These are phyloP conservation scores for Limnephilus auricula DNA, from an alignment of 2,888 invertebrate genomes.

Conservation along the genomic window DNA sequence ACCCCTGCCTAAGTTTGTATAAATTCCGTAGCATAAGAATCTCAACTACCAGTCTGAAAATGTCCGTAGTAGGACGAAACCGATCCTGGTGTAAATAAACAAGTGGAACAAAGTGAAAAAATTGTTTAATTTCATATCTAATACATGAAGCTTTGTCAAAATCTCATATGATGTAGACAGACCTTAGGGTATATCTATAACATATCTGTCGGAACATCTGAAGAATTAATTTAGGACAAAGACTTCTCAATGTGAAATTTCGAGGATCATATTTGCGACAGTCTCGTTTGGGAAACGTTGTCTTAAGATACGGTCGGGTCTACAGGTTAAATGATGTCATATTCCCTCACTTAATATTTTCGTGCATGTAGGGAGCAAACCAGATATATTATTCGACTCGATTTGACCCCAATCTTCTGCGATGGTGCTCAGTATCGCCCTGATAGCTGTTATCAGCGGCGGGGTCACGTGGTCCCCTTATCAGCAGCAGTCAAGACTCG, in stretches of 20 bases:
- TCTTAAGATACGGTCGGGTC: neutral
- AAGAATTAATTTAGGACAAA: neutral
- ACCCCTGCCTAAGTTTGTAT: too few species aligned
- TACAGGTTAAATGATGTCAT: neutral
- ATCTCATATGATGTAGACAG: too few species aligned
- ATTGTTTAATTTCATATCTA: too few species aligned
- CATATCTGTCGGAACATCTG: too few species aligned
- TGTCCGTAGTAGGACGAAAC: too few species aligned
- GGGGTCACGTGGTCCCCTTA: conserved; percentile 47
- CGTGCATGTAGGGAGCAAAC: conserved; percentile 22
- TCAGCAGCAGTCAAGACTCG: conserved; percentile 12
- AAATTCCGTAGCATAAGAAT: too few species aligned
- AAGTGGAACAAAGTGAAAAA: too few species aligned
- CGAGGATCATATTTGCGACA: neutral
- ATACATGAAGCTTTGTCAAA: too few species aligned
- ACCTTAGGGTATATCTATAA: too few species aligned
- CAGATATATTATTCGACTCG: conserved; percentile 33
- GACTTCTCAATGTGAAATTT: neutral
- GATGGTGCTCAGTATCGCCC: conserved; percentile 33
- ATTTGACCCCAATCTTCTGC: conserved; percentile 51
- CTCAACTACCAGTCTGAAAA: too few species aligned
- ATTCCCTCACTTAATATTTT: neutral
- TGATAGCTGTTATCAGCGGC: conserved; percentile 37
- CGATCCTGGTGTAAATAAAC: too few species aligned
- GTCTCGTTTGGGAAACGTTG: neutral